Evolutionary conservation across 2,797 vertebrate species (phyloP), one percentile per base, ranked within the genome.

Genomic region (Betta splendens): DNA sequence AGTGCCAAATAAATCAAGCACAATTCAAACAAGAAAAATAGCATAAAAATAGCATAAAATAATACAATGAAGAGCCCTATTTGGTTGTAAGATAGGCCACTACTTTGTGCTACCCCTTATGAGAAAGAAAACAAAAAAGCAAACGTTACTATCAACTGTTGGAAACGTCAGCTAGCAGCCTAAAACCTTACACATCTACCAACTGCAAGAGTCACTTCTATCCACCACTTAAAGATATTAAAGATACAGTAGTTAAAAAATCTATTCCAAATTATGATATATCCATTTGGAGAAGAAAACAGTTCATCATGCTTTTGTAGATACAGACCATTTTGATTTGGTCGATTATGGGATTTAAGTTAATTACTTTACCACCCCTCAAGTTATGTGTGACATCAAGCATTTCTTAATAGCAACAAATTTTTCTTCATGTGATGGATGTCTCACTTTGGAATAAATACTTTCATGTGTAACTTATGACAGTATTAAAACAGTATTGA

Each of bases 41-140:
- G 22, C 1, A 39, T 40, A 12, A 50, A 46, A 53, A 57, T 69
- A 52, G 46, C 35, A 12, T 51, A 3, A 66, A 69, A 74, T 44
- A 44, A 72, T 40, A 72, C 72, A 86, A 81, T 56, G 51, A 75
- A 77, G 72, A 87, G 84, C 81, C 86, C 86, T 82, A 81, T 86
- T 87, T 81, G 79, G 77, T 81, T 85, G 64, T 80, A 86, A 83
- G 66, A 82, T 69, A 90, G 85, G 87, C 86, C 85, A 89, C 89
- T 80, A 87, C 58, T 71, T 80, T 87, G 85, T 86, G 83, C 88
- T 90, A 87, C 84, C 72, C 77, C 69, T 32, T 39, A 60, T 49
- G 36, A 77, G 28, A 77, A 66, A 49, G 25, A 68, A 53, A 56
- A 33, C 54, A 7, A 45, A 37, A 29, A 20, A 59, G 23, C 32